These are phyloP conservation scores for Sterna hirundo DNA, from an alignment of 2,113 vertebrate genomes.

Conservation along the genomic window DNA sequence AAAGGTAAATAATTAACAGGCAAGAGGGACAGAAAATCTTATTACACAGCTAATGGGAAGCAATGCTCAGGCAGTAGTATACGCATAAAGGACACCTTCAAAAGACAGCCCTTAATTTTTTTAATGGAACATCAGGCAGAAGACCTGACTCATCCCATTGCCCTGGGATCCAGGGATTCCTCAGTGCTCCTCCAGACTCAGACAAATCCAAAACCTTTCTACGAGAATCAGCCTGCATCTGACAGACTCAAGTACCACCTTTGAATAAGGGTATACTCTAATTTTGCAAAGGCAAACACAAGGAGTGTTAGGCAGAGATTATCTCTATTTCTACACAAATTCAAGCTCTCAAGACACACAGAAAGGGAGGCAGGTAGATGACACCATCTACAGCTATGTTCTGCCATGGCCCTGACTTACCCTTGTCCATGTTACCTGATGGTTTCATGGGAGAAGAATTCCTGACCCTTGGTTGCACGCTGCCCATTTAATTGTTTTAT, in stretches of 20 bases:
- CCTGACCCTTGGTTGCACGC: not conserved
- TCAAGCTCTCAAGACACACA: not conserved
- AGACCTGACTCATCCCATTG: not conserved
- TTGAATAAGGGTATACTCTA: not conserved
- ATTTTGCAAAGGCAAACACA: not conserved
- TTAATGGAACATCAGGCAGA: not conserved
- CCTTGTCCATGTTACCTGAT: not conserved
- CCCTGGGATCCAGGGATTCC: not conserved
- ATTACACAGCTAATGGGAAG: not conserved
- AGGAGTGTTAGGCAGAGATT: not conserved
- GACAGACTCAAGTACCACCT: not conserved
- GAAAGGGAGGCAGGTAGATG: not conserved
- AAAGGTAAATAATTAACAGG: conserved; percentile 57
- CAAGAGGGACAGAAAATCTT: conserved; percentile 31
- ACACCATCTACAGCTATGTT: not conserved
- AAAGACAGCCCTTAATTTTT: not conserved
- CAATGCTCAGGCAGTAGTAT: not conserved
- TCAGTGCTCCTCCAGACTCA: not conserved
- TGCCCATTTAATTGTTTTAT: not conserved
- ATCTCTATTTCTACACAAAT: not conserved
- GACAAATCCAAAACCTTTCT: not conserved
- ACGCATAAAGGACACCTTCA: not conserved
- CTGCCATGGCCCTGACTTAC: not conserved
- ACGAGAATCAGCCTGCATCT: not conserved
- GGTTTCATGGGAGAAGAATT: not conserved